Percentiles rank a stretch among this genome's conserved stretches.
phyloP scores from a whole-genome alignment of 2,113 vertebrate genomes.

The Daboia siamensis region DNA sequence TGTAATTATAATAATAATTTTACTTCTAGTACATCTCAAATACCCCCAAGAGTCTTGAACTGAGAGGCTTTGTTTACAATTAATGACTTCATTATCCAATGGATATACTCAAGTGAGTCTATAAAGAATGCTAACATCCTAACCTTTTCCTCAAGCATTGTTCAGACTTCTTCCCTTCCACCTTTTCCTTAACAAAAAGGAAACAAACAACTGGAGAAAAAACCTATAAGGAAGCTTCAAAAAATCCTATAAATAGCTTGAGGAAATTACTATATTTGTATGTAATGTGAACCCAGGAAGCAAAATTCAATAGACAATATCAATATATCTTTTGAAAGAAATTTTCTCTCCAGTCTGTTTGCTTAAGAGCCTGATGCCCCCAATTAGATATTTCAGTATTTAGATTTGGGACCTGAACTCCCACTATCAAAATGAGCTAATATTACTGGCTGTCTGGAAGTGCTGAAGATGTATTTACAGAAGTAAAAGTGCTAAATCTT shows the following conservation, averaged over 20 bases:
- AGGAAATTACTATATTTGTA: neutral
- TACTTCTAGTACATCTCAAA: neutral
- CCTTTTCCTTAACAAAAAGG: neutral
- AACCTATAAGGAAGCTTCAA: neutral
- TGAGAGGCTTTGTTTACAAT: neutral
- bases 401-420: neutral
- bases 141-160: neutral
- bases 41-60: neutral
- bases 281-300: neutral
- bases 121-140: neutral
- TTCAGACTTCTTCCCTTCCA: neutral
- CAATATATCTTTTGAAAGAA: neutral
- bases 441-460: neutral
- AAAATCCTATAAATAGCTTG: neutral
- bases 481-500: conserved; percentile 7
- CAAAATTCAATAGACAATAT: neutral
- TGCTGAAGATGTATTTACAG: conserved; percentile 17
- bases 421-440: neutral
- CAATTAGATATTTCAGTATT: neutral
- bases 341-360: neutral
- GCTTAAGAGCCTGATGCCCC: neutral
- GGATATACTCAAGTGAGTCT: neutral
- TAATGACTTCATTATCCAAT: conserved; percentile 1
- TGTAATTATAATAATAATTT: neutral
- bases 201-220: neutral